A percentile compares a stretch with the other conserved stretches of the same genome.
Conservation (phyloP, 2,113 vertebrate species). For the Rhizomys pruinosus region DNA sequence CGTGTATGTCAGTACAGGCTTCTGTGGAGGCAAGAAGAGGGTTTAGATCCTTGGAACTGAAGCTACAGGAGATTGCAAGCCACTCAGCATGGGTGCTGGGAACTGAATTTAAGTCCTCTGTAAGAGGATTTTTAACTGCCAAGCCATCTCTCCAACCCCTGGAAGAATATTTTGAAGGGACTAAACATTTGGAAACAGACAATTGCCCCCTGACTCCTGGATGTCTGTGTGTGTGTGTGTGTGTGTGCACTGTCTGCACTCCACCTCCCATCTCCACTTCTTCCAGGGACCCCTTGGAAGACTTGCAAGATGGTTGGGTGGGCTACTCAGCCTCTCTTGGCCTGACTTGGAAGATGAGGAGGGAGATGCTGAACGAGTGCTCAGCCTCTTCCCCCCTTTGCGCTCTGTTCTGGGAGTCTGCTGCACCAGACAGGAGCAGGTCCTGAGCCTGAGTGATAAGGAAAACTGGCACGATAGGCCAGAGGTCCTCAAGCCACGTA, state of each 20-base stretch:
- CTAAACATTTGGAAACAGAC: background rate
- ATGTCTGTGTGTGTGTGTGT: too few relatives aligned
- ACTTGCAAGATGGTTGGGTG: background rate
- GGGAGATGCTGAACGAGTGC: background rate
- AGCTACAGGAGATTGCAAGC: background rate
- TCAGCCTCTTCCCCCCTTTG: background rate
- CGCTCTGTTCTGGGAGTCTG: background rate
- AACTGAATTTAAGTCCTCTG: background rate
- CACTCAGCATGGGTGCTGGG: background rate
- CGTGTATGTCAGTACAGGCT: background rate
- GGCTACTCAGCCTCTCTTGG: background rate
- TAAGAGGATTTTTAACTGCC: background rate
- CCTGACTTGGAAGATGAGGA: background rate
- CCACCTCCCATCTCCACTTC: background rate
- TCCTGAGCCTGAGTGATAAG: conserved; percentile 37
- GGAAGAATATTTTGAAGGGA: background rate
- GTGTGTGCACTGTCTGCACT: background rate
- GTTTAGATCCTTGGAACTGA: background rate
- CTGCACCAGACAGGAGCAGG: conserved; percentile 37
- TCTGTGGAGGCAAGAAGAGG: background rate
- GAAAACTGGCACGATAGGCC: background rate
- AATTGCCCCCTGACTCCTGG: background rate
- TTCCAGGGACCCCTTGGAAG: background rate
- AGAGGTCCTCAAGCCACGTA: conserved; percentile 15
- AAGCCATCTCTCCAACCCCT: background rate